Base-by-base conservation (phyloP, 2,888 invertebrate genomes). In the Epirrhoe alternata region DNA sequence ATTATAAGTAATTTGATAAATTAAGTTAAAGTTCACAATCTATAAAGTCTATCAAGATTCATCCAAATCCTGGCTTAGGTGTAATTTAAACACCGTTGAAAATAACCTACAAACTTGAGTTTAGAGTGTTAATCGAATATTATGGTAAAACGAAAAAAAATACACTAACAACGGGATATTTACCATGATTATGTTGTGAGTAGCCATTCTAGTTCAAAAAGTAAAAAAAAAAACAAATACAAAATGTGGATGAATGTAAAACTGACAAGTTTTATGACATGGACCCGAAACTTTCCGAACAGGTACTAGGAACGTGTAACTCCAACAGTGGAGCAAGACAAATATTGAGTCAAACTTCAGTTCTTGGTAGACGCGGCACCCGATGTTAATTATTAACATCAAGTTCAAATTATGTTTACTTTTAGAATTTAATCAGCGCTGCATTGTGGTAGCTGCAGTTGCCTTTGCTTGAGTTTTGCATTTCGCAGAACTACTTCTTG, bases 341-440 rank as follows among this genome's bases (percentile, higher is more conserved):
- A 90, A 90, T 88, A 90, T 88, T 87, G 86, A 84, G 79, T 79
- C 78, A 79, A 86, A 86, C 83, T 81, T 80, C 86, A 85, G 89
- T 88, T 83, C 84, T 80, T 78, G 74, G 83, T 79, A 82, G 82
- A 83, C 81, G 82, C 78, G 80, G 80, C 78, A 76, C 81, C 80
- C 78, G 73, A 80, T 83, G 86, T 85, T 89, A 87, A 88, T 88
- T 86, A 89, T 87, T 86, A 84, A 85, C 80, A 85, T 77, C 70
- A 77, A 74, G 77, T 78, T 78, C 70, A 80, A 80, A 81, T 81
- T 81, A 79, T 78, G 69, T 82, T 79, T 81, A 73, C 80, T 78
- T 79, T 79, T 68, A 60, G 68, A 76, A 74, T 74, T 73, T 71
- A 70, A 75, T 74, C 69, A 67, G 63, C 35, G 5, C 57, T 54